Evolutionary conservation across 2,888 invertebrate species (phyloP).

Genomic region (Cryptophagus acutangulus): DNA sequence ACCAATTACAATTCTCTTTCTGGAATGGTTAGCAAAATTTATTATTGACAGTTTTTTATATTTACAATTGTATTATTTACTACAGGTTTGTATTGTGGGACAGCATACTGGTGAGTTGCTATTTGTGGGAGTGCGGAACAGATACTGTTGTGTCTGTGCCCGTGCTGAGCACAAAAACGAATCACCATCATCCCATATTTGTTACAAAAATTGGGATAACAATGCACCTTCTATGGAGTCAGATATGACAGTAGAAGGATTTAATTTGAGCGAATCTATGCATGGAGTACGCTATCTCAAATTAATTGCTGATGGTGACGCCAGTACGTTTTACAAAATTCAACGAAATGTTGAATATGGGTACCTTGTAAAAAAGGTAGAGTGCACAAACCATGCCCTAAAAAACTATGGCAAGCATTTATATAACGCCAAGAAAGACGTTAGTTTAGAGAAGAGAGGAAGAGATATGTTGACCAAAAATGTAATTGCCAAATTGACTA

Average conservation of each 20-base stretch:
- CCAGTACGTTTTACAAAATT: constrained; percentile 19
- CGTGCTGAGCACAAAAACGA: constrained; percentile 11
- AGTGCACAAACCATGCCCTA: constrained; percentile 21
- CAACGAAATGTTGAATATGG: constrained; percentile 16
- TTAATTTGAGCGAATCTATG: constrained; percentile 14
- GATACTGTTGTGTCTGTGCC: constrained; percentile 21
- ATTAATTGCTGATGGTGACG: constrained; percentile 23
- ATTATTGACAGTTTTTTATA: too few species aligned
- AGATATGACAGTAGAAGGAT: constrained; percentile 22
- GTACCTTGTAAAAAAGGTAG: constrained; percentile 20
- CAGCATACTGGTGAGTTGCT: constrained; percentile 18
- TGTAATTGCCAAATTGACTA: too few species aligned
- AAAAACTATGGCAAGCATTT: constrained; percentile 25
- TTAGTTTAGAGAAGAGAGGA: constrained; percentile 7
- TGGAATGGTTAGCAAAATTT: constrained; percentile 20
- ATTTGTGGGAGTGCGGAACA: constrained; percentile 22
- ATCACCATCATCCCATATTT: constrained; percentile 14
- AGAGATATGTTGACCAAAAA: constrained; percentile 2
- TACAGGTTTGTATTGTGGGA: too few species aligned
- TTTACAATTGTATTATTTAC: too few species aligned
- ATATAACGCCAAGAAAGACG: constrained; percentile 18
- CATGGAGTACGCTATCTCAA: constrained; percentile 16
- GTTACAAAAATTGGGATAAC: constrained; percentile 23
- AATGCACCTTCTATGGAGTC: constrained; percentile 20
- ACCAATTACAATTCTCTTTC: constrained; percentile 18